A percentile compares a stretch with the other conserved stretches of the same genome.
phyloP scores from a whole-genome alignment of 1,140 invertebrate species.

The Wasmannia auropunctata region DNA sequence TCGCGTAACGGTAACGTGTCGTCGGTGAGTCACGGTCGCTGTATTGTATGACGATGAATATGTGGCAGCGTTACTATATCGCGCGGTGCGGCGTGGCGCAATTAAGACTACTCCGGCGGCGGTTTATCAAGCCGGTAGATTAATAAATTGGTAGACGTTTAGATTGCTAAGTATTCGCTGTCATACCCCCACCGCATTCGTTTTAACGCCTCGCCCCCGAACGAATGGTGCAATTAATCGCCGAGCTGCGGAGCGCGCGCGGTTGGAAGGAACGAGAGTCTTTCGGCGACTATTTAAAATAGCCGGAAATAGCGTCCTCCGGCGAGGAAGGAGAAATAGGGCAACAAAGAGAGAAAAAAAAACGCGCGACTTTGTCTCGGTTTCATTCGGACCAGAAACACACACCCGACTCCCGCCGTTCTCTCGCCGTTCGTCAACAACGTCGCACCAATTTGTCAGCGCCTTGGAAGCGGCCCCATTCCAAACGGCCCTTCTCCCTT shows the following conservation, averaged over 20 bases:
- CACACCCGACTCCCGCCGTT: background rate
- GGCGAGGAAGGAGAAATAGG: background rate
- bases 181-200: background rate
- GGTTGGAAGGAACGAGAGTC: background rate
- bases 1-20: background rate
- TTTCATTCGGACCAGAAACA: slow-evolving; percentile 52
- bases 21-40: background rate
- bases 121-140: slow-evolving; percentile 27
- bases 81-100: background rate
- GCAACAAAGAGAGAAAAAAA: slow-evolving; percentile 19
- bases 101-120: slow-evolving; percentile 19
- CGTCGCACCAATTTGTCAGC: slow-evolving; percentile 72
- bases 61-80: background rate
- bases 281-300: slow-evolving; percentile 32
- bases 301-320: slow-evolving; percentile 20
- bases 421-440: slow-evolving; percentile 64
- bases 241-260: background rate
- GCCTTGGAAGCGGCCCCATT: slow-evolving; percentile 15
- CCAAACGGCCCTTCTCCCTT: slow-evolving; percentile 19
- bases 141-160: slow-evolving; percentile 27
- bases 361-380: slow-evolving; percentile 46
- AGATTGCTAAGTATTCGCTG: background rate
- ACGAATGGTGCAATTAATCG: slow-evolving; percentile 40
- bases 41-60: slow-evolving; percentile 21
- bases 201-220: background rate